These are phyloP conservation scores for Rhamphomyia laevipes DNA, from an alignment of 2,888 invertebrate genomes.

Conservation along the genomic window DNA sequence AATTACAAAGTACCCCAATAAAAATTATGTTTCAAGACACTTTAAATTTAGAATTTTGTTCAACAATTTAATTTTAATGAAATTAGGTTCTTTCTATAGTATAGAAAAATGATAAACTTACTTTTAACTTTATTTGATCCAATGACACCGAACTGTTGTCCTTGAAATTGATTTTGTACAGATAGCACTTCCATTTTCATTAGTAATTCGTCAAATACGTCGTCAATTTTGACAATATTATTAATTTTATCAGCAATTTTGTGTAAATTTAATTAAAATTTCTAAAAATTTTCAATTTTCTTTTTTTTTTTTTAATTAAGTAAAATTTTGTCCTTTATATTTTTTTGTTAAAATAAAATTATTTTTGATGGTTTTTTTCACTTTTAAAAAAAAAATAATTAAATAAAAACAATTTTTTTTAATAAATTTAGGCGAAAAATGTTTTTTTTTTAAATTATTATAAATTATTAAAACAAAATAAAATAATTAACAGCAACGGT, in stretches of 20 bases:
- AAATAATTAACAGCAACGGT: too few species aligned
- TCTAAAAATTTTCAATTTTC: not conserved
- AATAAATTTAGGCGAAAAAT: too few species aligned
- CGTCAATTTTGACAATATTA: conserved; percentile 25
- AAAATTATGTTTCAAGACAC: too few species aligned
- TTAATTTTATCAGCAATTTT: not conserved
- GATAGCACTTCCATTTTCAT: conserved; percentile 69
- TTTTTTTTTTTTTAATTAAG: not conserved
- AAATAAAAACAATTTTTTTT: too few species aligned
- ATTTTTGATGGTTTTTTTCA: too few species aligned
- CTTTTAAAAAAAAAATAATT: too few species aligned
- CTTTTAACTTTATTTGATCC: conserved; percentile 52
- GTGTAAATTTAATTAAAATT: not conserved
- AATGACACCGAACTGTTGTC: conserved; percentile 55
- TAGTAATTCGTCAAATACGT: conserved; percentile 28
- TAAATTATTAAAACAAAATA: too few species aligned
- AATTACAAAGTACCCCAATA: too few species aligned
- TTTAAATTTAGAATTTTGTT: too few species aligned
- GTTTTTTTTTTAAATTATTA: too few species aligned
- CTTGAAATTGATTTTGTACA: conserved; percentile 62
- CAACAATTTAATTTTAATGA: too few species aligned
- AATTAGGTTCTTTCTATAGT: not conserved
- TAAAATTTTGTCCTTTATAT: not conserved
- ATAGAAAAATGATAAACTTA: conserved; percentile 32
- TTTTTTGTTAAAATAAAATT: not conserved